phyloP scores from a whole-genome alignment of 2,888 invertebrate genomes.

The Synanthedon formicaeformis region DNA sequence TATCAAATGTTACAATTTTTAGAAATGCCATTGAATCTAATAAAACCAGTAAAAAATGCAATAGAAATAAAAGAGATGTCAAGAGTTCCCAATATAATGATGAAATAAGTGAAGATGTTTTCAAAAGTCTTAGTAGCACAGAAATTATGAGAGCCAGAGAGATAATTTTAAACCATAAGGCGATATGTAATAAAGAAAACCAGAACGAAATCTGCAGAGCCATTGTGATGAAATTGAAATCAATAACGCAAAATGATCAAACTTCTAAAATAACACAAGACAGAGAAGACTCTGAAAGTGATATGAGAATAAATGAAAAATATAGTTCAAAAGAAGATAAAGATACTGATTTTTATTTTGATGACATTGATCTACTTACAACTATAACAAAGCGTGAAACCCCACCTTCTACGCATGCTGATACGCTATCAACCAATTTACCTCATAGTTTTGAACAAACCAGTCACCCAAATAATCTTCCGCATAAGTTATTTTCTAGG shows the following conservation, averaged over 20 bases:
- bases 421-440: background rate
- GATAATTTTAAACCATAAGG: constrained; percentile 38
- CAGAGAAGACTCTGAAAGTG: background rate
- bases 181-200: constrained; percentile 32
- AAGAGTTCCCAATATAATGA: constrained; percentile 7
- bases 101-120: constrained; percentile 6
- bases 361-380: constrained; percentile 5
- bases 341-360: too few species aligned
- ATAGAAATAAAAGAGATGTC: constrained; percentile 25
- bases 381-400: constrained; percentile 31
- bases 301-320: constrained; percentile 3
- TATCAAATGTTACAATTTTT: constrained; percentile 29
- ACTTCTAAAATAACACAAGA: background rate
- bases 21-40: constrained; percentile 25
- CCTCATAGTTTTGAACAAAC: too few species aligned
- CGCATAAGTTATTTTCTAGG: constrained; percentile 7
- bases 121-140: constrained; percentile 23
- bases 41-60: constrained; percentile 22
- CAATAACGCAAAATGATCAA: constrained; percentile 14
- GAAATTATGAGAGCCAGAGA: constrained; percentile 35
- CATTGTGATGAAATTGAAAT: constrained; percentile 34
- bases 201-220: constrained; percentile 39
- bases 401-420: constrained; percentile 3
- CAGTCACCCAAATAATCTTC: background rate
- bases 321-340: constrained; percentile 2